A percentile compares a stretch with the other conserved stretches of the same genome.
Evolutionary conservation across 2,888 invertebrate genomes (phyloP).

Genomic region (Isoperla grammatica): DNA sequence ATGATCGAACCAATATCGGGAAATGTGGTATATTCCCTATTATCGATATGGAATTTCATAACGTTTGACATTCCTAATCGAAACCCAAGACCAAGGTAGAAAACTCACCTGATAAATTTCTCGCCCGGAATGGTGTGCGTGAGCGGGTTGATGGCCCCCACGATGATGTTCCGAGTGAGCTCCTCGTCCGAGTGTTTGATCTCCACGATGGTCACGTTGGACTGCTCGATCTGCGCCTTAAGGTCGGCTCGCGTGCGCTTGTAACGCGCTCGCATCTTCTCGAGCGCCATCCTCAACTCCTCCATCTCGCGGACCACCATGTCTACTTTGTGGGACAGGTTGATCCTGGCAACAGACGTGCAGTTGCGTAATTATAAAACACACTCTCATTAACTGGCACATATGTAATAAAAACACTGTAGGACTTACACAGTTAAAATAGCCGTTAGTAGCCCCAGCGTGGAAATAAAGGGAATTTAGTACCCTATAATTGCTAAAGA

Average conservation of each 20-base stretch:
- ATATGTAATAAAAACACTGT: too few species aligned
- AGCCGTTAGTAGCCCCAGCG: too few species aligned
- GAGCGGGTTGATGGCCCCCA: conserved; percentile 51
- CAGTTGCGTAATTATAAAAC: too few species aligned
- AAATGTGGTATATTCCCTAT: too few species aligned
- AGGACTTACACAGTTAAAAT: too few species aligned
- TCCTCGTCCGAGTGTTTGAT: conserved; percentile 46
- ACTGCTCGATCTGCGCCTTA: conserved; percentile 53
- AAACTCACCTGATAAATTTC: conserved; percentile 44
- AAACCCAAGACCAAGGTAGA: too few species aligned
- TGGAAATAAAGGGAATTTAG: too few species aligned
- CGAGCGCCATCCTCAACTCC: conserved; percentile 41
- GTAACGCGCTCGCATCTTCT: conserved; percentile 40
- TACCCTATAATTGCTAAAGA: too few species aligned
- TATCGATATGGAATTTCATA: too few species aligned
- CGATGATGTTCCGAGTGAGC: conserved; percentile 51
- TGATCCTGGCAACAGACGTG: conserved; percentile 46
- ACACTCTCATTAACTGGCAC: too few species aligned
- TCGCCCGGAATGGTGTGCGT: conserved; percentile 59
- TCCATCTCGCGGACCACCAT: conserved; percentile 47
- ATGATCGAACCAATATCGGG: too few species aligned
- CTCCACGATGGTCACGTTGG: conserved; percentile 48
- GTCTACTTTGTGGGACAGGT: conserved; percentile 49
- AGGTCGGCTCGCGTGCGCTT: conserved; percentile 45
- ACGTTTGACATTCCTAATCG: too few species aligned